Percentiles rank a stretch among this genome's conserved stretches.
Evolutionary conservation across 2,797 vertebrate species (phyloP).

Genomic region (Siniperca undulata): DNA sequence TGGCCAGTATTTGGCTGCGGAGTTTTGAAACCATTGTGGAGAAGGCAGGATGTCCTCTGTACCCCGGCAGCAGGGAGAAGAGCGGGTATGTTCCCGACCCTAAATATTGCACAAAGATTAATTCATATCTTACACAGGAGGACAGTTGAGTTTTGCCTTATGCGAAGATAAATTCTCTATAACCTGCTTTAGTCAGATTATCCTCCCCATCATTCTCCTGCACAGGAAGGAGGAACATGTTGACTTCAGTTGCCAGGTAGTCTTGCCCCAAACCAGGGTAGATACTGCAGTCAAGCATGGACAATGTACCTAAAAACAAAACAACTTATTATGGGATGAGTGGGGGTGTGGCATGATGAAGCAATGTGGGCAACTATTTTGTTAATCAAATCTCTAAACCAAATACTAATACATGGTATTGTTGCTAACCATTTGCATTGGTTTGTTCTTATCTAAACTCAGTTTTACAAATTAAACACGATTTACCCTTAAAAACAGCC

Average conservation of each 20-base stretch:
- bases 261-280: conserved; percentile 90
- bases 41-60: conserved; percentile 91
- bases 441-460: not conserved
- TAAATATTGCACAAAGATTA: conserved; percentile 43
- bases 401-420: not conserved
- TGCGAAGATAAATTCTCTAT: not conserved
- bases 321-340: not conserved
- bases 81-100: conserved; percentile 86
- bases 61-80: conserved; percentile 91
- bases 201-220: conserved; percentile 91
- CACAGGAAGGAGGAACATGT: conserved; percentile 92
- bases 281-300: conserved; percentile 93
- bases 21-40: conserved; percentile 90
- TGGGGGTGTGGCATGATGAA: not conserved
- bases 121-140: not conserved
- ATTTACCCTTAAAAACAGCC: not conserved
- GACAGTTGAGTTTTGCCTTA: not conserved
- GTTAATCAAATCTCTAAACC: not conserved
- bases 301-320: conserved; percentile 87
- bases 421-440: not conserved
- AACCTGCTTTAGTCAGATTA: conserved; percentile 87
- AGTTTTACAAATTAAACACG: not conserved
- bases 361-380: not conserved
- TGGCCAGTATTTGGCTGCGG: conserved; percentile 91
- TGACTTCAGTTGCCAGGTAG: conserved; percentile 90